A percentile compares a stretch with the other conserved stretches of the same genome.
These are phyloP conservation scores for Pyrgilauda ruficollis DNA, from an alignment of 2,113 vertebrate genomes.

Conservation along the genomic window DNA sequence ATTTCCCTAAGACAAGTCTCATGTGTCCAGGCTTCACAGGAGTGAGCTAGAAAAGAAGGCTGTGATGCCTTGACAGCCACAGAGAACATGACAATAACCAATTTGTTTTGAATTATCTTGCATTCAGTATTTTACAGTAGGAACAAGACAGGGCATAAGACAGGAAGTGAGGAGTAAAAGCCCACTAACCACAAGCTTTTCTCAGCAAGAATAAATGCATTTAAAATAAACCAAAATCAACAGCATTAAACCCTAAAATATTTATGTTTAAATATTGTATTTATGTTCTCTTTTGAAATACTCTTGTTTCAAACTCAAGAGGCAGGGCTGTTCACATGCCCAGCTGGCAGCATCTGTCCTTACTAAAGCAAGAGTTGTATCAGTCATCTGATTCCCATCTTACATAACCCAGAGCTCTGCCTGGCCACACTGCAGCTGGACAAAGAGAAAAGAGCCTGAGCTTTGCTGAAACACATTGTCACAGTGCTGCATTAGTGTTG, in stretches of 20 bases:
- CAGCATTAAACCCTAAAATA: not conserved
- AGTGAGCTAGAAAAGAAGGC: not conserved
- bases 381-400: slow-evolving; percentile 24
- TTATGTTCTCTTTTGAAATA: not conserved
- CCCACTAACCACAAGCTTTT: slow-evolving; percentile 51
- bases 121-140: slow-evolving; percentile 42
- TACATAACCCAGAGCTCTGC: not conserved
- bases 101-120: not conserved
- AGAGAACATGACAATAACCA: not conserved
- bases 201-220: not conserved
- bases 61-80: not conserved
- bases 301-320: not conserved
- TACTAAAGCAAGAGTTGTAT: slow-evolving; percentile 37
- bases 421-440: not conserved
- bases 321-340: slow-evolving; percentile 8
- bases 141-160: slow-evolving; percentile 38
- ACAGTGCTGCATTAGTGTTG: not conserved
- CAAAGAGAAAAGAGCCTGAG: not conserved
- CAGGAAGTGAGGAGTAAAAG: slow-evolving; percentile 57
- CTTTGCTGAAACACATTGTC: not conserved
- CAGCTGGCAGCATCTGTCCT: slow-evolving; percentile 10
- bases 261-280: not conserved
- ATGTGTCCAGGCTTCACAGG: not conserved
- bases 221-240: not conserved
- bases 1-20: not conserved